These are phyloP conservation scores for Aurelia coerulea DNA, from an alignment of 30 jellyfish, hydroid and myxozoan genomes.

Conservation along the genomic window DNA sequence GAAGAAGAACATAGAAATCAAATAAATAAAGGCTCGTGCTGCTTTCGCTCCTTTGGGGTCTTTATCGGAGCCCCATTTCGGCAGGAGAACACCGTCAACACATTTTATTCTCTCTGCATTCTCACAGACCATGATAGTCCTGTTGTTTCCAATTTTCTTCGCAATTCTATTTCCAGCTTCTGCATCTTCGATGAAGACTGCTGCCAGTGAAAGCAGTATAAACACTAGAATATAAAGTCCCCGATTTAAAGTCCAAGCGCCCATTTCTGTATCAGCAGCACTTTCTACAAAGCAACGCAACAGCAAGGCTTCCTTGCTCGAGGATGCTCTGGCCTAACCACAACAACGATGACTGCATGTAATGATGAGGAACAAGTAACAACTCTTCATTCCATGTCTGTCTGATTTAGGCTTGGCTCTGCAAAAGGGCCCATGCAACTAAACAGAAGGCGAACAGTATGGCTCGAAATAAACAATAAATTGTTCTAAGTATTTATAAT, in stretches of 20 bases:
- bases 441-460: constrained; percentile 82
- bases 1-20: constrained; percentile 92
- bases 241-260: constrained; percentile 17
- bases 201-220: constrained; percentile 11
- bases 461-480: constrained; percentile 80
- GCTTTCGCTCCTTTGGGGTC: constrained; percentile 85
- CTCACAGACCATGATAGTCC: constrained; percentile 62
- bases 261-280: constrained; percentile 10
- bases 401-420: constrained; percentile 6
- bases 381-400: constrained; percentile 49
- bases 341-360: constrained; percentile 43
- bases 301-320: constrained; percentile 20
- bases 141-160: constrained; percentile 39
- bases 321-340: constrained; percentile 55
- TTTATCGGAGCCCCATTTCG: constrained; percentile 79
- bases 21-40: constrained; percentile 91
- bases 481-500: constrained; percentile 78
- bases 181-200: constrained; percentile 16
- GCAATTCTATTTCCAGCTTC: constrained; percentile 46
- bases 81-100: constrained; percentile 85
- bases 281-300: background rate
- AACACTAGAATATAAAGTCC: constrained; percentile 19
- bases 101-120: constrained; percentile 83
- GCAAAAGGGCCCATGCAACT: constrained; percentile 56
- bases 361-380: constrained; percentile 8